Evolutionary conservation across 2,888 invertebrate species (phyloP), one percentile per base, ranked within the genome.

Genomic region (Tenthredo scrophulariae): DNA sequence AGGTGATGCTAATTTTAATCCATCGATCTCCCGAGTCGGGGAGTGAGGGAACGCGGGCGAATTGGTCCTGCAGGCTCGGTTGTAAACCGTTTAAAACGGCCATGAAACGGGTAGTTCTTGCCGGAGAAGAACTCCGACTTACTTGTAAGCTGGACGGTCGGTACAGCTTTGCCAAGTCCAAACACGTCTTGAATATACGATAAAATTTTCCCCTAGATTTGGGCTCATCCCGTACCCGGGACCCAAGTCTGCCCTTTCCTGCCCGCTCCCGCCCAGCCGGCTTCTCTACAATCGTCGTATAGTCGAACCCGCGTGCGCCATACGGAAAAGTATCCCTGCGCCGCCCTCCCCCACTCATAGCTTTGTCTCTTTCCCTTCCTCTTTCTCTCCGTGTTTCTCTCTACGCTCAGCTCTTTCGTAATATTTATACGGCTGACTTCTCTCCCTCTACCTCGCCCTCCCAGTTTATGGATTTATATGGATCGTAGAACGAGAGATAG

Each of bases 171-270:
- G 13, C 43, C 15, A 13, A 92, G 90, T 91, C 90, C 89, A 89
- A 89, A 91, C 92, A 91, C 91, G 92, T 91, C 89, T 89, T 89
- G 92, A 92, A 92, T 92, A 92, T 91, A 91, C 89, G 90, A 92
- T 92, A 90, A 92, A 92, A 92, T 91, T 92, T 92, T 91, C 91
- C 90, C 89, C 89, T 91, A 92, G 88, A 89, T 89, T 89, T 89
- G 86, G 88, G 86, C 85, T 88, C 88, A 87, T 88, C 86, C 86
- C 84, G 85, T 85, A 87, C 65, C 43, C 75, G 72, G 75, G 74
- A 85, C 83, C 37, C 40, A 40, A 22, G 65, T 26, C 50, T 33
- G 43, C 54, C 26, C 70, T 70, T 83, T 62, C 77, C 62, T 65
- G 2, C 29, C 65, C n/a, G 43, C 22, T 29, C 40, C 67, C 50